These are phyloP conservation scores for Nemotelus nigrinus DNA, from an alignment of 2,888 invertebrate genomes.

Conservation along the genomic window DNA sequence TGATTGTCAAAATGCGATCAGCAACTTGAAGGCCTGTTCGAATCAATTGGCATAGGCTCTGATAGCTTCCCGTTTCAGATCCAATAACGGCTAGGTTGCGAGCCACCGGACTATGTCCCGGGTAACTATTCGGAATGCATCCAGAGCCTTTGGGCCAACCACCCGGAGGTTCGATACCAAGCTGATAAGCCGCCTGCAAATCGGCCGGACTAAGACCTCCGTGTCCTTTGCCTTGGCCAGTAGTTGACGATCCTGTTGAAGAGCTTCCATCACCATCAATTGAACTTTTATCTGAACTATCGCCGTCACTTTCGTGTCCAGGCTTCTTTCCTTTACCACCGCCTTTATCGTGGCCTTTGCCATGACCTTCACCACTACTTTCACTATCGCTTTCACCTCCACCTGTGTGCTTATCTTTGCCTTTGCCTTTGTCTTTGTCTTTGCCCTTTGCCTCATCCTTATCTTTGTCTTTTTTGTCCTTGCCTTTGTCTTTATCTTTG, in stretches of 20 bases:
- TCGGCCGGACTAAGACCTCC: too few relatives aligned
- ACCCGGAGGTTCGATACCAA: not conserved
- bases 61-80: conserved; percentile 61
- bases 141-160: conserved; percentile 31
- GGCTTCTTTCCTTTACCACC: too few relatives aligned
- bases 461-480: not conserved
- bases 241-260: too few relatives aligned
- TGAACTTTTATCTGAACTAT: too few relatives aligned
- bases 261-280: too few relatives aligned
- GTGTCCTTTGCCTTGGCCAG: too few relatives aligned
- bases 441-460: conserved; percentile 16
- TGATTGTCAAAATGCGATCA: conserved; percentile 60
- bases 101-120: conserved; percentile 56
- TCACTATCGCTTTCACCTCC: not conserved
- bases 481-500: not conserved
- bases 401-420: not conserved
- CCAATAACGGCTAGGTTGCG: conserved; percentile 60
- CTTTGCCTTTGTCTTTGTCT: not conserved
- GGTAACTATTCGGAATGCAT: conserved; percentile 57
- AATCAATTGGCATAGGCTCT: conserved; percentile 58
- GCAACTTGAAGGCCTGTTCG: conserved; percentile 58
- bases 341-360: too few relatives aligned
- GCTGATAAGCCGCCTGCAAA: not conserved
- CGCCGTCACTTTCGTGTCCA: too few relatives aligned
- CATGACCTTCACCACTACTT: too few relatives aligned